These are phyloP conservation scores for Amiota minor DNA, from an alignment of 2,888 invertebrate genomes.

Conservation along the genomic window DNA sequence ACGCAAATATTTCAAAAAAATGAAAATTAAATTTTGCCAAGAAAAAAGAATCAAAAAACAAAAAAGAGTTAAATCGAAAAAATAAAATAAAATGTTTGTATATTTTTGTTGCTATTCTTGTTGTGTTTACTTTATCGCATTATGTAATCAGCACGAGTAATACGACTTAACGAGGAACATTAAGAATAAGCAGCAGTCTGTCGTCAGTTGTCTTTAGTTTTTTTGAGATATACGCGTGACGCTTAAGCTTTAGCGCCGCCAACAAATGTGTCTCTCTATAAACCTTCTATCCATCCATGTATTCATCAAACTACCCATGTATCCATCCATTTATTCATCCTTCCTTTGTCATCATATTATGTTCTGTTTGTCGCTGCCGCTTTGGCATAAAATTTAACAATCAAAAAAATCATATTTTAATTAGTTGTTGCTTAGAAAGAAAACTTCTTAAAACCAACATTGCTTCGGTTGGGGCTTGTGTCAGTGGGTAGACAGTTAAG, in stretches of 20 bases:
- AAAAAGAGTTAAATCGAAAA: conserved; percentile 49
- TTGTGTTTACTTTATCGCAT: conserved; percentile 59
- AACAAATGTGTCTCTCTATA: no score
- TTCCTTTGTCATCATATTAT: no score
- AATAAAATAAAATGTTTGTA: no score
- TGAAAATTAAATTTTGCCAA: not conserved
- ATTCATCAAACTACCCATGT: no score
- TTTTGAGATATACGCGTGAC: no score
- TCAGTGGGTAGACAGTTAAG: conserved; percentile 42
- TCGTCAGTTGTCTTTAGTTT: not conserved
- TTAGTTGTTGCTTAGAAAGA: not conserved
- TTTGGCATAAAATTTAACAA: not conserved
- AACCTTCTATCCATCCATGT: no score
- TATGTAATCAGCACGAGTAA: conserved; percentile 65
- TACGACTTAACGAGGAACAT: conserved; percentile 27
- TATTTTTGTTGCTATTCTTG: conserved; percentile 21
- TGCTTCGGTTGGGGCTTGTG: conserved; percentile 48
- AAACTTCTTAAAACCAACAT: not conserved
- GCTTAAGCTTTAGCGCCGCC: no score
- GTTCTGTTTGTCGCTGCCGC: no score
- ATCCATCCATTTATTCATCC: no score
- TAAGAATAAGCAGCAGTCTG: conserved; percentile 26
- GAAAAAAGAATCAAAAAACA: not conserved
- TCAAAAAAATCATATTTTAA: conserved; percentile 9
- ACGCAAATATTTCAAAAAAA: conserved; percentile 11